phyloP scores from a whole-genome alignment of 2,888 invertebrate species.

The Bombylius discolor region DNA sequence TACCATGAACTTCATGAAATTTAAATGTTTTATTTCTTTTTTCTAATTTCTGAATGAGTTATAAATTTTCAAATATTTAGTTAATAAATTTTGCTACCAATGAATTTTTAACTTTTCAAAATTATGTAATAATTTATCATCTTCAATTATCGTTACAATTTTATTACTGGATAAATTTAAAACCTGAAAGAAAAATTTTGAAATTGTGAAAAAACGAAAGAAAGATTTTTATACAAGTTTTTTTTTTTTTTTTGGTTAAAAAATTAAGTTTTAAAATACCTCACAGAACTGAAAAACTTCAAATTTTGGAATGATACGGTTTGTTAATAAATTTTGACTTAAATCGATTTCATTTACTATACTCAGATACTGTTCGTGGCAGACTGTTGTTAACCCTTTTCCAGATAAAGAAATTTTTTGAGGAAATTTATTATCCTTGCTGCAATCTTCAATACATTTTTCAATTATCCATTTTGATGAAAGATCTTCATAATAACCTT shows the following conservation, averaged over 20 bases:
- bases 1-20: too few species aligned
- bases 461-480: constrained; percentile 52
- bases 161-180: neutral
- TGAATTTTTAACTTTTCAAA: neutral
- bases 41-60: too few species aligned
- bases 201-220: neutral
- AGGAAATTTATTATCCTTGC: constrained; percentile 24
- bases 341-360: constrained; percentile 48
- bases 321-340: constrained; percentile 43
- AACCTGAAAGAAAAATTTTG: neutral
- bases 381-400: constrained; percentile 44
- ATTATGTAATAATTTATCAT: neutral
- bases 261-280: constrained; percentile 23
- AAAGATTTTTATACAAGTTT: too few species aligned
- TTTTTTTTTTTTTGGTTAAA: too few species aligned
- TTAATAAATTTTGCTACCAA: too few species aligned
- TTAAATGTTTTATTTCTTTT: too few species aligned
- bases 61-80: too few species aligned
- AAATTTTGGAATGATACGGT: constrained; percentile 40
- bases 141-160: neutral
- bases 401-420: constrained; percentile 37
- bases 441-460: constrained; percentile 37
- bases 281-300: constrained; percentile 43
- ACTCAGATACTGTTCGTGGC: constrained; percentile 52
- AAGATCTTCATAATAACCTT: constrained; percentile 62